Evolutionary conservation across 1,140 invertebrate genomes (phyloP), one percentile per base, ranked within the genome.

Genomic region (Dolichoris vasculosae): DNA sequence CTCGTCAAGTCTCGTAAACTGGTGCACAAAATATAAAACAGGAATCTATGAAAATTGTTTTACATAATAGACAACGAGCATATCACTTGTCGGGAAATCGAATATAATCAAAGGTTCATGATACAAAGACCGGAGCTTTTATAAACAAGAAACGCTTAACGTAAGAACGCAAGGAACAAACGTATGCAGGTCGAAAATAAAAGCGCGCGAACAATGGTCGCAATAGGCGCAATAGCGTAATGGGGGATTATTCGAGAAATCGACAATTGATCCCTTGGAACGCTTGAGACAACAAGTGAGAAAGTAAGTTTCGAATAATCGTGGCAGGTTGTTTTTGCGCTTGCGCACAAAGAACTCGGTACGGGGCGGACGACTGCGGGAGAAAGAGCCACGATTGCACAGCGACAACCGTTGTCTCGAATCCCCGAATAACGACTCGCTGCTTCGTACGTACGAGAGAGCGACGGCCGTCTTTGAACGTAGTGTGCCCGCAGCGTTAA

Each of bases 341-440:
- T 7, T 80, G 78, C 78, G 78, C 59, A 67, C 3, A 15, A 64
- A 15, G 46, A 51, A 26, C 55, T 59, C 26, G 55, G 78, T 26
- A 59, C 30, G 67, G 67, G 67, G 67, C 67, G 67, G 32, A 69
- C 30, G 32, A 67, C 35, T 20, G 32, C 67, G 23, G 67, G 32
- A 38, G 64, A 81, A 48, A 35, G 80, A 82, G 81, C 81, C 81
- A 82, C 81, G 81, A 82, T 82, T 73, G 81, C 81, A 82, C 40
- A n/a, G 23, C 40, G 71, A 69, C 40, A 46, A 48, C 71, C 71
- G 40, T 43, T 38, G 63, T 4, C 11, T 48, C 40, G 40, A 2
- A 75, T 51, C 13, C 48, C n/a, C 75, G 8, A 40, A 7, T 6
- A 11, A 15, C 75, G 30, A 48, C 35, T 77, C n/a, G 40, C 51